These are phyloP conservation scores for Acrobasis suavella DNA, from an alignment of 2,888 invertebrate genomes.

Conservation along the genomic window DNA sequence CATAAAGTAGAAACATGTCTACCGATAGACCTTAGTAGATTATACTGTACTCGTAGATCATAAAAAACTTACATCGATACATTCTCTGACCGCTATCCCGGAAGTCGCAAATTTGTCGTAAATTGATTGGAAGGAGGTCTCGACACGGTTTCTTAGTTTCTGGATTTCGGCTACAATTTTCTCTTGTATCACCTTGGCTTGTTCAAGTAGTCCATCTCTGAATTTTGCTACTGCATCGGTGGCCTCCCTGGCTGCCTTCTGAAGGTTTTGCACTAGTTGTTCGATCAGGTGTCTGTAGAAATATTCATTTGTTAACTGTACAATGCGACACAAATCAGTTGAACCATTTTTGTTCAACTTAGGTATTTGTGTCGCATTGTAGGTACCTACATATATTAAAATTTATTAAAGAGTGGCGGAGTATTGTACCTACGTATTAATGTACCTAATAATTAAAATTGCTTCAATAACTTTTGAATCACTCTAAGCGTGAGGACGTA, in stretches of 20 bases:
- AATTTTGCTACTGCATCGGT: constrained; percentile 50
- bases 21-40: too few relatives aligned
- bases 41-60: too few relatives aligned
- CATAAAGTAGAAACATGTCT: too few relatives aligned
- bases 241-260: constrained; percentile 55
- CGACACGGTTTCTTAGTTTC: constrained; percentile 48
- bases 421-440: too few relatives aligned
- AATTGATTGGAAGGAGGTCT: constrained; percentile 47
- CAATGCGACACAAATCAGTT: too few relatives aligned
- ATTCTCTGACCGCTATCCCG: constrained; percentile 48
- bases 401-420: too few relatives aligned
- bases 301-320: not conserved
- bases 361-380: too few relatives aligned
- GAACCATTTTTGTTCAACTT: too few relatives aligned
- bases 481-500: too few relatives aligned
- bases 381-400: too few relatives aligned
- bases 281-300: constrained; percentile 52
- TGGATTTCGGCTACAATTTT: constrained; percentile 49
- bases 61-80: constrained; percentile 56
- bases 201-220: constrained; percentile 48
- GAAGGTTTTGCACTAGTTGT: constrained; percentile 52
- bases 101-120: constrained; percentile 50
- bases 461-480: too few relatives aligned
- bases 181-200: constrained; percentile 43
- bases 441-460: too few relatives aligned